phyloP scores from a whole-genome alignment of 37 sponge, comb jelly and placozoan genomes.

The Geodia barretti region DNA sequence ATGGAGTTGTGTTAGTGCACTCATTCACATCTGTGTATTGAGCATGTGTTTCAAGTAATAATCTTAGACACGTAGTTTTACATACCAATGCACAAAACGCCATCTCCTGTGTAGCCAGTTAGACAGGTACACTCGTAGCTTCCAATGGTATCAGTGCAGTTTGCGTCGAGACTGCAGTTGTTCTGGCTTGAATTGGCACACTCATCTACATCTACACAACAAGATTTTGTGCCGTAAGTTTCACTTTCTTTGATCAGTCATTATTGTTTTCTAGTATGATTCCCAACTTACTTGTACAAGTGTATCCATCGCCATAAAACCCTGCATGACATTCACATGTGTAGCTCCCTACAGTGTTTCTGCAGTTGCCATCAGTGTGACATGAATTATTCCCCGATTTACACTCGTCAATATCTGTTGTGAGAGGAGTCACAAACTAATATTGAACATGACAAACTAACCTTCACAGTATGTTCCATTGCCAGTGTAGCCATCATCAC shows the following conservation, averaged over 20 bases:
- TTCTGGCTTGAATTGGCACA: background rate
- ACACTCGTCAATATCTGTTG: slow-evolving; percentile 4
- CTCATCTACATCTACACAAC: background rate
- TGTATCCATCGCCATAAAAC: background rate
- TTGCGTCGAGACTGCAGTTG: too few relatives aligned
- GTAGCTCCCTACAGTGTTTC: background rate
- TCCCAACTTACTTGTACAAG: slow-evolving; percentile 1
- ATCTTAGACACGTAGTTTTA: too few relatives aligned
- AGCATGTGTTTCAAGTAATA: too few relatives aligned
- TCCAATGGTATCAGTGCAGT: background rate
- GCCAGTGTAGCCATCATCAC: slow-evolving; percentile 35
- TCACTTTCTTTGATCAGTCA: slow-evolving; percentile 23
- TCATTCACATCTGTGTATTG: slow-evolving; percentile 35
- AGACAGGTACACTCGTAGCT: background rate
- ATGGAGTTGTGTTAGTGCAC: slow-evolving; percentile 1
- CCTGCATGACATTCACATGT: background rate
- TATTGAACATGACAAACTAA: too few relatives aligned
- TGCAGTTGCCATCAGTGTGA: background rate
- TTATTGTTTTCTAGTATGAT: too few relatives aligned
- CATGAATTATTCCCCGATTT: background rate
- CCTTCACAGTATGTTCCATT: slow-evolving; percentile 15
- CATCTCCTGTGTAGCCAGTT: slow-evolving; percentile 10
- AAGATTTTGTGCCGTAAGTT: background rate
- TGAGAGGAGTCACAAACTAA: too few relatives aligned
- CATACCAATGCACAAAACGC: background rate